These are phyloP conservation scores for Virgularia gustaviana DNA, from an alignment of 92 coral and sea anemone genomes.

Conservation along the genomic window DNA sequence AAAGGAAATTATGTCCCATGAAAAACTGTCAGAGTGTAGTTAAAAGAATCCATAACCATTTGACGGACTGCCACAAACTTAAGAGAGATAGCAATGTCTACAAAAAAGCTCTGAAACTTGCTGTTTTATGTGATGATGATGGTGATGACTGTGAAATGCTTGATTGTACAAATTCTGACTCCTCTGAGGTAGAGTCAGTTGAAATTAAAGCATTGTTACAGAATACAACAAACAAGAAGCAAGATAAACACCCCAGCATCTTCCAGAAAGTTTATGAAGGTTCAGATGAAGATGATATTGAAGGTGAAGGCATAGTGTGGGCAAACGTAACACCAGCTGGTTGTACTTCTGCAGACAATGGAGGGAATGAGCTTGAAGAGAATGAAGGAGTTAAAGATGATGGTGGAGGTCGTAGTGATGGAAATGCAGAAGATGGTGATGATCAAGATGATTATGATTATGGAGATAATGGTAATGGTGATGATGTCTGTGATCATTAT, in stretches of 20 bases:
- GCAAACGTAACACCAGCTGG: too few species aligned
- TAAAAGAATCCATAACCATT: conserved; percentile 1
- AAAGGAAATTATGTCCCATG: not conserved
- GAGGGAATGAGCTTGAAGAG: not conserved
- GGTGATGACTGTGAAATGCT: not conserved
- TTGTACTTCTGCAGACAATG: not conserved
- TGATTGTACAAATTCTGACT: too few species aligned
- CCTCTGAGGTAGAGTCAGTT: not conserved
- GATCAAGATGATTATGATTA: not conserved
- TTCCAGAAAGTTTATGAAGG: not conserved
- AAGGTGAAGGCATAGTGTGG: too few species aligned
- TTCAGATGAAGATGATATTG: not conserved
- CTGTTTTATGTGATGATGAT: not conserved
- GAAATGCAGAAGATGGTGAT: not conserved
- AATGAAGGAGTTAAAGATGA: not conserved
- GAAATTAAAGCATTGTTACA: not conserved
- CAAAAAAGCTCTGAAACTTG: not conserved
- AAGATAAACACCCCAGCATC: not conserved
- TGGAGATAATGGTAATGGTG: not conserved
- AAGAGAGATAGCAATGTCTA: not conserved
- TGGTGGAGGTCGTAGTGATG: not conserved
- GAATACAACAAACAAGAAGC: not conserved
- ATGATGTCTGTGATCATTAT: not conserved
- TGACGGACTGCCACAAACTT: not conserved
- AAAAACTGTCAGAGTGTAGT: not conserved